A percentile compares a stretch with the other conserved stretches of the same genome.
phyloP scores from a whole-genome alignment of 2,888 invertebrate species.

The Synergus gifuensis region DNA sequence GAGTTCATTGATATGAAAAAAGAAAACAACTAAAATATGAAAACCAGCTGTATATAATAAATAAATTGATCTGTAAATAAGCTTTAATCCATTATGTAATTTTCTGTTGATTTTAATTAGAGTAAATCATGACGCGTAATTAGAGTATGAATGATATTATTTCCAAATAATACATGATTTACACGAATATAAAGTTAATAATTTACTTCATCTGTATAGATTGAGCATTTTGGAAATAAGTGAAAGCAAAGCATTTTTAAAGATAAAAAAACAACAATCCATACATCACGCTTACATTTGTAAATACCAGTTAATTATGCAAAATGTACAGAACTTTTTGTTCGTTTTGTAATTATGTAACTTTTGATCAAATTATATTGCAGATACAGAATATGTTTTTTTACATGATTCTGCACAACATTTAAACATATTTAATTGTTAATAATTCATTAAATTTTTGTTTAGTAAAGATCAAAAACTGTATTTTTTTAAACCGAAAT shows the following conservation, averaged over 20 bases:
- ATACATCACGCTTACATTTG: not conserved
- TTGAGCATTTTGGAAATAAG: not conserved
- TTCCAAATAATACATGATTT: not conserved
- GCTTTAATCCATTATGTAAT: not conserved
- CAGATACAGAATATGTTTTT: not conserved
- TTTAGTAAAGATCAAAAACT: not conserved
- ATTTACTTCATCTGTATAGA: not conserved
- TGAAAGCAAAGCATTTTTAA: not conserved
- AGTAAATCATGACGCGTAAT: not conserved
- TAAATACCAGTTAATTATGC: not conserved
- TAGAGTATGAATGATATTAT: not conserved
- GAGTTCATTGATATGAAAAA: not conserved
- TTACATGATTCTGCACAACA: not conserved
- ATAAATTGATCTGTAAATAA: constrained; percentile 34
- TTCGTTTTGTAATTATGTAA: not conserved
- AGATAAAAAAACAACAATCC: not conserved
- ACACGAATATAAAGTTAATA: not conserved
- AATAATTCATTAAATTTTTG: not conserved
- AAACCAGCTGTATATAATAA: constrained; percentile 29
- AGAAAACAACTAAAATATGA: not conserved
- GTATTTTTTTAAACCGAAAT: not conserved
- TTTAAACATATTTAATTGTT: not conserved
- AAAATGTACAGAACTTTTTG: not conserved
- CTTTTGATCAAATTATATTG: not conserved
- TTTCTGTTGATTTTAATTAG: not conserved